These are phyloP conservation scores for Nilaparvata lugens DNA, from an alignment of 1,140 invertebrate species.

Conservation along the genomic window DNA sequence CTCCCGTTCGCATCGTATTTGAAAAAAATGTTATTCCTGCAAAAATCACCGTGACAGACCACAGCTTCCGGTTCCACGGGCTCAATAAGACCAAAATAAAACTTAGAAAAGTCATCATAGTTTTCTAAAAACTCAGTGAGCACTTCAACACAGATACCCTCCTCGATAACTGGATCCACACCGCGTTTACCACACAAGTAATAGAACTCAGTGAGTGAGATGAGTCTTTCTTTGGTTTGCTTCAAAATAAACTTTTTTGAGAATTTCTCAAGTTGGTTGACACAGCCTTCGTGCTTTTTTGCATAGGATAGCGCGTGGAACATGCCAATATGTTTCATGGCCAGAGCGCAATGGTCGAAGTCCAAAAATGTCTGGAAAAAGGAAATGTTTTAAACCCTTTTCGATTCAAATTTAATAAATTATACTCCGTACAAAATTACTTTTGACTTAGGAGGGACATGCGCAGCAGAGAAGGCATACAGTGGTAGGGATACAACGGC, in stretches of 20 bases:
- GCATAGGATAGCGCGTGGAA: constrained; percentile 35
- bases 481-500: too few relatives aligned
- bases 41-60: constrained; percentile 45
- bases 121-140: not conserved
- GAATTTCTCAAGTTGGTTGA: constrained; percentile 29
- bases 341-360: constrained; percentile 29
- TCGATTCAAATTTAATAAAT: too few relatives aligned
- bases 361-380: constrained; percentile 8
- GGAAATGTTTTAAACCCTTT: not conserved
- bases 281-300: constrained; percentile 27
- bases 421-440: too few relatives aligned
- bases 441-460: too few relatives aligned
- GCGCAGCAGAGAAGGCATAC: too few relatives aligned
- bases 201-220: not conserved
- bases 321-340: constrained; percentile 31
- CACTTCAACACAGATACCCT: not conserved
- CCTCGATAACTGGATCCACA: not conserved
- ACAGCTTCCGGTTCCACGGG: constrained; percentile 35
- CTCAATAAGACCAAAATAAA: not conserved
- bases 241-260: constrained; percentile 19
- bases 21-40: constrained; percentile 46
- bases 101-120: not conserved
- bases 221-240: constrained; percentile 9
- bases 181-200: not conserved
- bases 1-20: constrained; percentile 28